Evolutionary conservation across 2,888 invertebrate genomes (phyloP).

Genomic region (Andricus curvator): DNA sequence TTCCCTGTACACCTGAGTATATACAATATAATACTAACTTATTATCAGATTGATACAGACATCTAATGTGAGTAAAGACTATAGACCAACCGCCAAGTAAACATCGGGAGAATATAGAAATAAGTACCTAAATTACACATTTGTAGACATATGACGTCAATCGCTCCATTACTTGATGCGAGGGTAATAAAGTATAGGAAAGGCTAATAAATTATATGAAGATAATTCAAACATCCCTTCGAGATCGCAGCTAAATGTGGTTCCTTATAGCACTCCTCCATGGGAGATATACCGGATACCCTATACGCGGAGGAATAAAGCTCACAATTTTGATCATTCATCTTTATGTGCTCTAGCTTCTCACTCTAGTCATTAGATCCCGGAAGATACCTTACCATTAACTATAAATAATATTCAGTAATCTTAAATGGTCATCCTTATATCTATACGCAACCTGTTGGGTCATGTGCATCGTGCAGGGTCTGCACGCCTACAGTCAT

Average conservation of each 20-base stretch:
- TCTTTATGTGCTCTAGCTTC: not conserved
- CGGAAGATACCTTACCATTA: not conserved
- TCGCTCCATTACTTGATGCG: slow-evolving; percentile 3
- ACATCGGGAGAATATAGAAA: not conserved
- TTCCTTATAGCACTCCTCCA: not conserved
- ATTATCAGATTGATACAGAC: not conserved
- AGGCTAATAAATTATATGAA: not conserved
- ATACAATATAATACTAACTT: not conserved
- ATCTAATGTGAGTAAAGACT: not conserved
- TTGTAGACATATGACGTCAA: not conserved
- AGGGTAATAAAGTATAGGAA: not conserved
- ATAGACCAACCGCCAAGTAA: not conserved
- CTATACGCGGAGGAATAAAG: not conserved
- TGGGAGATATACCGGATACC: not conserved
- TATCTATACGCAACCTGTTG: not conserved
- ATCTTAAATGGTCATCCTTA: not conserved
- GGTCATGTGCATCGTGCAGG: not conserved
- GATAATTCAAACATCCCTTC: slow-evolving; percentile 1
- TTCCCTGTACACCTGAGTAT: not conserved
- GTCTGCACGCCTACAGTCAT: not conserved
- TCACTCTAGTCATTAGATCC: not conserved
- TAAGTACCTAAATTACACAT: not conserved
- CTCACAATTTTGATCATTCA: not conserved
- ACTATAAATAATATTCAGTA: not conserved
- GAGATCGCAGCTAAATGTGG: not conserved